Conservation (phyloP, 1,140 invertebrate species). For the Brachionus rotundiformis region DNA sequence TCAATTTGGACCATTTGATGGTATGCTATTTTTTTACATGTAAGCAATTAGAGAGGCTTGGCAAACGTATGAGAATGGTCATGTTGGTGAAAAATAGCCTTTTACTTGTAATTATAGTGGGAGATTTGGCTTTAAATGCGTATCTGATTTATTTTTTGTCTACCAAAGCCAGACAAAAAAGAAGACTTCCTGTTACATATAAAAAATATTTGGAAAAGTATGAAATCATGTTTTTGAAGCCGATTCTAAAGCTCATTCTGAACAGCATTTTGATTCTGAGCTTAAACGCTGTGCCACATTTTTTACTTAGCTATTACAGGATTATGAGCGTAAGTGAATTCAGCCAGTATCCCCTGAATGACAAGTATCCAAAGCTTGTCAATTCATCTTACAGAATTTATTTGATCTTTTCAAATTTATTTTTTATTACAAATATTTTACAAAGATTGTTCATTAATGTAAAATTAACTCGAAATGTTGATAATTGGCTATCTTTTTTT, state of each 20-base stretch:
- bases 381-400: background rate
- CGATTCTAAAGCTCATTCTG: background rate
- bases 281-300: background rate
- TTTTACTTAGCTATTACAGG: background rate
- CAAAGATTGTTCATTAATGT: background rate
- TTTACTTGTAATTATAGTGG: background rate
- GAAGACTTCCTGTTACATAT: background rate
- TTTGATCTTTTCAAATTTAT: conserved; percentile 17
- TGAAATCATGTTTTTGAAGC: background rate
- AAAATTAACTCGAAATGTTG: background rate
- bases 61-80: background rate
- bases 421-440: background rate
- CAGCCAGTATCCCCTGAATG: background rate
- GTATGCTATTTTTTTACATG: background rate
- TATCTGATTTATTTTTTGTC: background rate
- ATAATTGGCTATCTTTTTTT: background rate
- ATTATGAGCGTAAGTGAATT: background rate
- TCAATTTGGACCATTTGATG: conserved; percentile 6
- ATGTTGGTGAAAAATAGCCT: background rate
- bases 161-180: background rate
- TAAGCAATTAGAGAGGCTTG: background rate
- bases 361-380: background rate
- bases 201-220: background rate
- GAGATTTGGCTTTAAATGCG: background rate
- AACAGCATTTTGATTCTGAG: background rate